Conservation (phyloP, 1,140 invertebrate species). For the Caenorhabditis elegans region WBcel235 BX284605.5:5816501-5817000, state of each 20-base stretch:
- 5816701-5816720: neutral
- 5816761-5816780: neutral
- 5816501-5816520: neutral
- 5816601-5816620: neutral
- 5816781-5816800: slow-evolving; percentile 6
- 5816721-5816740: slow-evolving; percentile 8
- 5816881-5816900: slow-evolving; percentile 12
- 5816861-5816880: slow-evolving; percentile 3
- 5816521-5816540: neutral
- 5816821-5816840: slow-evolving; percentile 13
- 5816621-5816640: neutral
- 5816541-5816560: neutral
- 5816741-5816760: neutral
- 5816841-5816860: neutral
- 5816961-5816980: too few relatives aligned
- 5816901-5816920: too few relatives aligned
- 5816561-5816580: neutral
- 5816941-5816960: too few relatives aligned
- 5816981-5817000: too few relatives aligned
- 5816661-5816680: neutral
- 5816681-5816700: slow-evolving; percentile 5
- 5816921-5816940: too few relatives aligned
- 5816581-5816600: neutral
- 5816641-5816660: neutral
- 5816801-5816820: neutral